phyloP scores from a whole-genome alignment of 2,797 vertebrate genomes.

The Acestrorhynchus altus region DNA sequence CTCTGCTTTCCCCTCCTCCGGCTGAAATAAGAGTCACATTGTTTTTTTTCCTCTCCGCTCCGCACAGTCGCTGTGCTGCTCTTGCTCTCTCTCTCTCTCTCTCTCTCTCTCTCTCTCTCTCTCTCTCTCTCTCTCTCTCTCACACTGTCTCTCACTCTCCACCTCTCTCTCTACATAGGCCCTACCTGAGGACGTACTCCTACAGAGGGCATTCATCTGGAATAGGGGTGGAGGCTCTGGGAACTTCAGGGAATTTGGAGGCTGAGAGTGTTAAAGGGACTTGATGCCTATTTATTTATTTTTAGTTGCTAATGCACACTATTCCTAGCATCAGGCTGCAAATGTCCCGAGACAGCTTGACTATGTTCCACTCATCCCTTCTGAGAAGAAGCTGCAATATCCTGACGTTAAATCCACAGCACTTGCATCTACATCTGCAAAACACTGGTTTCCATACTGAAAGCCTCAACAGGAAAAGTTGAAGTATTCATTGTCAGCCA shows the following conservation, averaged over 20 bases:
- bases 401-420: not conserved
- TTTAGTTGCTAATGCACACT: constrained; percentile 10
- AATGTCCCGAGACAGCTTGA: constrained; percentile 4
- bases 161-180: constrained; percentile 52
- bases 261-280: constrained; percentile 39
- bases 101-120: constrained; percentile 43
- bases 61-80: constrained; percentile 50
- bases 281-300: constrained; percentile 34
- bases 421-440: not conserved
- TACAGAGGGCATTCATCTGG: constrained; percentile 68
- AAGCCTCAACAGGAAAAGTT: too few species aligned
- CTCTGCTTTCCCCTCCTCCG: constrained; percentile 42
- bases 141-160: constrained; percentile 40
- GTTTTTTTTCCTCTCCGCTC: constrained; percentile 49
- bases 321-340: constrained; percentile 39
- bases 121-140: constrained; percentile 36
- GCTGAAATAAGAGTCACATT: constrained; percentile 66
- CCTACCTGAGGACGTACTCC: constrained; percentile 62
- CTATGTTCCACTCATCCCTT: not conserved
- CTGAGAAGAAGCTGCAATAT: not conserved
- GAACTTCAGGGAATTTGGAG: constrained; percentile 54
- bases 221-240: constrained; percentile 52
- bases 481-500: not conserved
- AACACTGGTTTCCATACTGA: too few species aligned
- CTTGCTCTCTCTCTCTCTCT: constrained; percentile 39